These are phyloP conservation scores for Liolophura sinensis DNA, from an alignment of 1,140 invertebrate species.

Conservation along the genomic window DNA sequence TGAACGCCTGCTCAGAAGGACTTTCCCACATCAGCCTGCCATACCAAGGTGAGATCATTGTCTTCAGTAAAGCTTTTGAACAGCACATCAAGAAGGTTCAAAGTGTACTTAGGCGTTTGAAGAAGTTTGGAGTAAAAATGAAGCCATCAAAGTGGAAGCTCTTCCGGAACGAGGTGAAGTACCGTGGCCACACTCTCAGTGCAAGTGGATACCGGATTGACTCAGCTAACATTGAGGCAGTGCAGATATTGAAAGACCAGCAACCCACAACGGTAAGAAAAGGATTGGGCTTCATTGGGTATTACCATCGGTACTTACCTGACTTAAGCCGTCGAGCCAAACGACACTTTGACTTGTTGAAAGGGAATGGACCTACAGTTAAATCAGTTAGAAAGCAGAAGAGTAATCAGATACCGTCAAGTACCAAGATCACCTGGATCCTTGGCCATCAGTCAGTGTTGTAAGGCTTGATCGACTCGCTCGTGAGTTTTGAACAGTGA, in stretches of 20 bases:
- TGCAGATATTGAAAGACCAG: constrained; percentile 47
- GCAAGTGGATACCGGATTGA: constrained; percentile 40
- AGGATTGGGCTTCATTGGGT: constrained; percentile 60
- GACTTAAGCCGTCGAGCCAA: constrained; percentile 35
- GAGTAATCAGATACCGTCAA: constrained; percentile 10
- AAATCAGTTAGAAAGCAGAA: not conserved
- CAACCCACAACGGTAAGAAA: constrained; percentile 39
- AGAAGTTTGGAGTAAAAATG: constrained; percentile 29
- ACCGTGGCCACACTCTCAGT: constrained; percentile 24
- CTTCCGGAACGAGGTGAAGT: constrained; percentile 14
- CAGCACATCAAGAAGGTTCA: constrained; percentile 32
- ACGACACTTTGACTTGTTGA: constrained; percentile 17
- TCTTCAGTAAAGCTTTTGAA: constrained; percentile 14
- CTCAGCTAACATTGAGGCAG: constrained; percentile 53
- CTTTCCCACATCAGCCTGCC: constrained; percentile 14
- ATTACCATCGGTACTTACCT: constrained; percentile 53
- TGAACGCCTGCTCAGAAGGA: constrained; percentile 15
- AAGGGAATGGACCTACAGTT: constrained; percentile 22
- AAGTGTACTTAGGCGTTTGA: constrained; percentile 48
- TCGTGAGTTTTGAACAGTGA: too few species aligned
- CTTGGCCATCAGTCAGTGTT: constrained; percentile 10
- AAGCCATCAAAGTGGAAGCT: constrained; percentile 23
- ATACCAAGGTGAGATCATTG: constrained; percentile 29
- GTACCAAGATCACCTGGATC: constrained; percentile 10
- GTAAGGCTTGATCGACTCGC: constrained; percentile 31